These are phyloP conservation scores for Chaetodon auriga DNA, from an alignment of 2,113 vertebrate species.

Conservation along the genomic window DNA sequence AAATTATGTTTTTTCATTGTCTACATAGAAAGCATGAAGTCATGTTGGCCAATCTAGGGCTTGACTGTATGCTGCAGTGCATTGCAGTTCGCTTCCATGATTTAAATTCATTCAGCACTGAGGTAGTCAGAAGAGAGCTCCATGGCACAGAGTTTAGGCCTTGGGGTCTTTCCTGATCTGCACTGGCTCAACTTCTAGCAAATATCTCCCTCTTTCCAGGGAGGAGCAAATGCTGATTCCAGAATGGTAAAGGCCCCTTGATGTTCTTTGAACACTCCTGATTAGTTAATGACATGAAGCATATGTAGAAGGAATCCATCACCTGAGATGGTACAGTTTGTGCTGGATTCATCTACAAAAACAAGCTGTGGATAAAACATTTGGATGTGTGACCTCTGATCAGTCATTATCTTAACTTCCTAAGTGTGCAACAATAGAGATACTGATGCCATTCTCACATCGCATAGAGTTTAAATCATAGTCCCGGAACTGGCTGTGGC, in stretches of 20 bases:
- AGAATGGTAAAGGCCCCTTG: too few species aligned
- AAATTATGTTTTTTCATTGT: too few species aligned
- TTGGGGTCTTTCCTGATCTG: neutral
- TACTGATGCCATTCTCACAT: neutral
- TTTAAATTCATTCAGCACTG: too few species aligned
- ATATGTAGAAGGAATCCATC: neutral
- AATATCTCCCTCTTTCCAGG: neutral
- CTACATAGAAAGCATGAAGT: too few species aligned
- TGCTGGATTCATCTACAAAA: neutral
- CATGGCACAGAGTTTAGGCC: neutral
- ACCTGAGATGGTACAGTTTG: too few species aligned
- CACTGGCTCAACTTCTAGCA: conserved; percentile 1
- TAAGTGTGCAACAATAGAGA: neutral
- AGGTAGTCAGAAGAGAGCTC: neutral
- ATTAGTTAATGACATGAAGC: neutral
- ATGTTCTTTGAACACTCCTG: neutral
- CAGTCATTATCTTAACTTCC: neutral
- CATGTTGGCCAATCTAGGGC: too few species aligned
- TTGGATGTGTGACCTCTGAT: neutral
- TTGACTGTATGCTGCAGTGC: too few species aligned
- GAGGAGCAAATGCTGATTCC: neutral
- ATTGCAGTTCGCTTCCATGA: too few species aligned
- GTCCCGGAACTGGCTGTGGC: neutral
- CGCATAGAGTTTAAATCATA: neutral
- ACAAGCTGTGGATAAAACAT: neutral